A percentile compares a stretch with the other conserved stretches of the same genome.
phyloP scores from a whole-genome alignment of 2,113 vertebrate species.

The Nycticebus coucang region DNA sequence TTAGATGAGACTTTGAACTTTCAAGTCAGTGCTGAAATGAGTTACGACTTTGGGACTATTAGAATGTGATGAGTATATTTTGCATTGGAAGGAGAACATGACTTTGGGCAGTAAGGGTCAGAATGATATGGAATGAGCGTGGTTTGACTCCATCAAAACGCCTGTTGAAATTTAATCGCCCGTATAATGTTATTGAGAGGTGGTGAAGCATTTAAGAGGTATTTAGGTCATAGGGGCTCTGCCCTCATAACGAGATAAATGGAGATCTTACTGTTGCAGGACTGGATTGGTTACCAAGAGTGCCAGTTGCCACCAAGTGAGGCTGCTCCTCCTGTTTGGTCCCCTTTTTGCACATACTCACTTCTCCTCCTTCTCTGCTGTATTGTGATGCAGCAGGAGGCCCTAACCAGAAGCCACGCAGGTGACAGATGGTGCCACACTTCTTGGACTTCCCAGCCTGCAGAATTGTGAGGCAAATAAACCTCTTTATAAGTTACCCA shows the following conservation, averaged over 20 bases:
- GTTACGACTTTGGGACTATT: neutral
- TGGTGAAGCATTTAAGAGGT: neutral
- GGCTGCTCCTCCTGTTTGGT: neutral
- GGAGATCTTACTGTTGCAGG: neutral
- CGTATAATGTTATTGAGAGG: neutral
- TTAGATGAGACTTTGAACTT: neutral
- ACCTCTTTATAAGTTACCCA: neutral
- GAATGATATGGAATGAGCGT: neutral
- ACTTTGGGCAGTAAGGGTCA: neutral
- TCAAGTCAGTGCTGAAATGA: neutral
- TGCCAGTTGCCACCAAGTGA: neutral
- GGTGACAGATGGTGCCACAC: neutral
- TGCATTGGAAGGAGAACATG: neutral
- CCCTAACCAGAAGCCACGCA: neutral
- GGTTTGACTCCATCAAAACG: neutral
- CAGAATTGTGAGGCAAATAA: neutral
- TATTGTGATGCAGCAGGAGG: neutral
- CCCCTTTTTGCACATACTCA: neutral
- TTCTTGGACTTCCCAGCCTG: neutral
- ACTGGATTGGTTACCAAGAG: neutral
- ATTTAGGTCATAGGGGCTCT: neutral
- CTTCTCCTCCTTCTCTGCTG: neutral
- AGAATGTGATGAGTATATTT: neutral
- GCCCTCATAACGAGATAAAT: neutral
- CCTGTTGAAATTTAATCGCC: neutral